Conservation (phyloP, 2,888 invertebrate species). For the Sceliomorpha sp. region DNA sequence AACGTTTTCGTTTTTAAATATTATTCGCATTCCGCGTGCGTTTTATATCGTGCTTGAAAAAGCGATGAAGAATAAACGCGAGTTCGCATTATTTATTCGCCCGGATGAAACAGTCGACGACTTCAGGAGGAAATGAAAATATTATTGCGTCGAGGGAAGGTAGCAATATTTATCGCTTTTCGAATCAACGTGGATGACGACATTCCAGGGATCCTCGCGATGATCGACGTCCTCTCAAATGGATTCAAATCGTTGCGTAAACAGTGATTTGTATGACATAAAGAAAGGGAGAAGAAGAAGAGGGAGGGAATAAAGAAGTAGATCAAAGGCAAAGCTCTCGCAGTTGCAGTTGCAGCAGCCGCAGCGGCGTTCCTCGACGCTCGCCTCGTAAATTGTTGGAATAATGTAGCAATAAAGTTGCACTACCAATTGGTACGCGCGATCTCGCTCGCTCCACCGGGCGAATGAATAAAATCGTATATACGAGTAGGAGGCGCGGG, state of each 20-base stretch:
- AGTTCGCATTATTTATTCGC: not conserved
- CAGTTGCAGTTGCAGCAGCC: not conserved
- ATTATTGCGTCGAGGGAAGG: conserved; percentile 32
- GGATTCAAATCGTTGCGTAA: conserved; percentile 13
- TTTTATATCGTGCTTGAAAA: no score
- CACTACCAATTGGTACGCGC: conserved; percentile 44
- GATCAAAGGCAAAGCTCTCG: not conserved
- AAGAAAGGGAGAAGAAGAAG: conserved; percentile 17
- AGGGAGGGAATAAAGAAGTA: conserved; percentile 3
- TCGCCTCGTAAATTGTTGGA: conserved; percentile 36
- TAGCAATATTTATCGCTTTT: conserved; percentile 28
- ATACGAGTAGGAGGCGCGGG: conserved; percentile 7
- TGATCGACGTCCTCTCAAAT: conserved; percentile 40
- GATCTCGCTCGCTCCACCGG: conserved; percentile 21
- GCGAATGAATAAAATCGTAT: conserved; percentile 26
- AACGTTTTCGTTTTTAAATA: no score
- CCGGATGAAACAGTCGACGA: conserved; percentile 6
- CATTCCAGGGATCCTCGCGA: conserved; percentile 13
- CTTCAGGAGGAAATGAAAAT: conserved; percentile 33
- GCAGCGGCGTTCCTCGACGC: conserved; percentile 8
- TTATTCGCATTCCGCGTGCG: no score
- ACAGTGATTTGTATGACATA: conserved; percentile 23
- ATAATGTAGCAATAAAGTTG: conserved; percentile 46
- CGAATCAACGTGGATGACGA: conserved; percentile 28
- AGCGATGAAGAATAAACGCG: no score